A percentile compares a stretch with the other conserved stretches of the same genome.
phyloP scores from a whole-genome alignment of 2,888 invertebrate genomes.

The Onthophagus sagittarius region DNA sequence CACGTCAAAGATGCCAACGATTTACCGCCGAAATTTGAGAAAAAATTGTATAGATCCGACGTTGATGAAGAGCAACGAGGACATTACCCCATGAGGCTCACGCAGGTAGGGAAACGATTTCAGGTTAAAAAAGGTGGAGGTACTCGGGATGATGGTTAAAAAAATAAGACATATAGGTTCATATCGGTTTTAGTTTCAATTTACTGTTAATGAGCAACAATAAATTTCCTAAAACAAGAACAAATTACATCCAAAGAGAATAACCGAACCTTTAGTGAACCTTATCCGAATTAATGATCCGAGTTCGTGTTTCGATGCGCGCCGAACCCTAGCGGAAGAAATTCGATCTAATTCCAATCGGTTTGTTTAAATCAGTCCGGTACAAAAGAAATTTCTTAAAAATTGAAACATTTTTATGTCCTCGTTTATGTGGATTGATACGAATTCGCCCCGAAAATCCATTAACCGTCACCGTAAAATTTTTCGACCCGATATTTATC shows the following conservation, averaged over 20 bases:
- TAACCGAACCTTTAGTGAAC: neutral
- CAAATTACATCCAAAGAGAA: neutral
- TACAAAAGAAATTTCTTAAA: neutral
- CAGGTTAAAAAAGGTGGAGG: neutral
- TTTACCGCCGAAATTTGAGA: conserved; percentile 77
- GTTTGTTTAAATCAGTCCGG: neutral
- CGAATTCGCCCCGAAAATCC: neutral
- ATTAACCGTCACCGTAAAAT: neutral
- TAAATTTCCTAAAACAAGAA: neutral
- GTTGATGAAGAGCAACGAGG: conserved; percentile 73
- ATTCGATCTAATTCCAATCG: neutral
- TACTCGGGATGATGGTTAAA: neutral
- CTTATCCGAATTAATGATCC: neutral
- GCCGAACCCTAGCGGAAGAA: neutral
- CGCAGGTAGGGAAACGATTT: conserved; percentile 56
- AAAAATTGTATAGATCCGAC: conserved; percentile 66
- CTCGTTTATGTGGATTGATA: neutral
- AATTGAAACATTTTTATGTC: neutral
- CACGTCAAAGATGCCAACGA: conserved; percentile 86
- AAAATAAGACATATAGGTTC: no score
- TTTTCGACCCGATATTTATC: neutral
- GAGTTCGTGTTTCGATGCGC: neutral
- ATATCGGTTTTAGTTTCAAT: no score
- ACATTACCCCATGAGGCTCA: conserved; percentile 65
- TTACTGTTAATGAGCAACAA: no score